Conservation (phyloP, 2,797 vertebrate species). For the Mormyrops attenuatus region DNA sequence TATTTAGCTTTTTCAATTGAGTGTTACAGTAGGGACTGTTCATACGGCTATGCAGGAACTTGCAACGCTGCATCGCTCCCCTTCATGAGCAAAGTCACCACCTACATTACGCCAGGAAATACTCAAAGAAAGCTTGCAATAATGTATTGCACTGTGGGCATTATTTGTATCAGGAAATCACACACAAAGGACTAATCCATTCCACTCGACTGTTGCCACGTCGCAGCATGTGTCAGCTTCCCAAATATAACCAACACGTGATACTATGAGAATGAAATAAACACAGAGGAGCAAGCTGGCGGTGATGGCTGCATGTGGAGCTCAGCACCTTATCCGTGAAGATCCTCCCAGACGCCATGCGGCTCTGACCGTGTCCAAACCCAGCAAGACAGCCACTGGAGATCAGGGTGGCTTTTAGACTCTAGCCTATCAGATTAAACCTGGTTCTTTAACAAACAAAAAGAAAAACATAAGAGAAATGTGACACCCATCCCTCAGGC, state of each 20-base stretch:
- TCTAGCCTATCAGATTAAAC: slow-evolving; percentile 2
- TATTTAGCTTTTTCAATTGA: background rate
- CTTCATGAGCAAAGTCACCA: background rate
- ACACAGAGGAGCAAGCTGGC: background rate
- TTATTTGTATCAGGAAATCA: background rate
- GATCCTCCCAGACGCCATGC: background rate
- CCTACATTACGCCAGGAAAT: background rate
- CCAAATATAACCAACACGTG: slow-evolving; percentile 3
- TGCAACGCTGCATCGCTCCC: background rate
- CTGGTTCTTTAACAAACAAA: background rate
- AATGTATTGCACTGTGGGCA: background rate
- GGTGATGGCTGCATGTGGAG: background rate
- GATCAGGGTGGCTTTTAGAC: background rate
- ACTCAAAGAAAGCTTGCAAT: background rate
- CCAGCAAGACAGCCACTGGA: background rate
- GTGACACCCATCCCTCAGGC: slow-evolving; percentile 51
- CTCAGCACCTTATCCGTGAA: background rate
- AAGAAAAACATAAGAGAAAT: slow-evolving; percentile 43
- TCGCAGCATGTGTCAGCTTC: background rate
- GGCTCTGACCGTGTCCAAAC: background rate
- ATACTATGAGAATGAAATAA: background rate
- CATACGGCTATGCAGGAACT: background rate
- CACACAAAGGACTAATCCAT: background rate
- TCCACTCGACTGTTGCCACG: background rate
- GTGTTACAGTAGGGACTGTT: background rate